Conservation (phyloP, 2,113 vertebrate genomes). For the Elephantulus edwardii region DNA sequence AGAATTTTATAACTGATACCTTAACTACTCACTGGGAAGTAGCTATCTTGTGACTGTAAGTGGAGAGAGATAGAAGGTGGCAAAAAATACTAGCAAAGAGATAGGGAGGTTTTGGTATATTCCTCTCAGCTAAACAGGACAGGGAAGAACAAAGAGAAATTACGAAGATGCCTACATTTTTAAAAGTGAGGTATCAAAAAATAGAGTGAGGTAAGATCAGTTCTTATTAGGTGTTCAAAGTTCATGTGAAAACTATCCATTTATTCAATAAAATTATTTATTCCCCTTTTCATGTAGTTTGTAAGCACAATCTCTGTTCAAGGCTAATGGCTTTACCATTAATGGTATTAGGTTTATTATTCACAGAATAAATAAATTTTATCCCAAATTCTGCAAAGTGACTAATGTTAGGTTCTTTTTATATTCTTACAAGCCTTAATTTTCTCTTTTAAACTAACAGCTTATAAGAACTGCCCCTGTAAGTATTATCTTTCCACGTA, state of each 20-base stretch:
- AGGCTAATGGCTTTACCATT: too few species aligned
- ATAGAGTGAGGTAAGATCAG: too few species aligned
- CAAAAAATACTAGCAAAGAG: not conserved
- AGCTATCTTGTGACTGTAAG: not conserved
- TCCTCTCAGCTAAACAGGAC: not conserved
- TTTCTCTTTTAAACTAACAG: slow-evolving; percentile 10
- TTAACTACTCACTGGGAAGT: not conserved
- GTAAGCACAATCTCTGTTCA: too few species aligned
- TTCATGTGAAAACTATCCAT: not conserved
- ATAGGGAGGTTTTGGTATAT: not conserved
- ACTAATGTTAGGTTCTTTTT: not conserved
- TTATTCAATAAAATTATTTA: too few species aligned
- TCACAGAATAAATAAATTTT: too few species aligned
- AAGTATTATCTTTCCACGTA: not conserved
- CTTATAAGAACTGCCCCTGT: not conserved
- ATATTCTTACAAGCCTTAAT: not conserved
- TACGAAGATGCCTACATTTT: slow-evolving; percentile 11
- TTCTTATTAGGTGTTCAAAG: not conserved
- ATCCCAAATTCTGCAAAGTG: not conserved
- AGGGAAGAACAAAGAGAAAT: slow-evolving; percentile 11
- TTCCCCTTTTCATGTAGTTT: too few species aligned
- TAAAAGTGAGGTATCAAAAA: too few species aligned
- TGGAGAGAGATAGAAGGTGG: not conserved
- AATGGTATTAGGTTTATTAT: too few species aligned
- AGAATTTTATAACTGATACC: not conserved